Evolutionary conservation across 2,797 vertebrate species (phyloP).

Genomic region (Eospalax fontanierii): DNA sequence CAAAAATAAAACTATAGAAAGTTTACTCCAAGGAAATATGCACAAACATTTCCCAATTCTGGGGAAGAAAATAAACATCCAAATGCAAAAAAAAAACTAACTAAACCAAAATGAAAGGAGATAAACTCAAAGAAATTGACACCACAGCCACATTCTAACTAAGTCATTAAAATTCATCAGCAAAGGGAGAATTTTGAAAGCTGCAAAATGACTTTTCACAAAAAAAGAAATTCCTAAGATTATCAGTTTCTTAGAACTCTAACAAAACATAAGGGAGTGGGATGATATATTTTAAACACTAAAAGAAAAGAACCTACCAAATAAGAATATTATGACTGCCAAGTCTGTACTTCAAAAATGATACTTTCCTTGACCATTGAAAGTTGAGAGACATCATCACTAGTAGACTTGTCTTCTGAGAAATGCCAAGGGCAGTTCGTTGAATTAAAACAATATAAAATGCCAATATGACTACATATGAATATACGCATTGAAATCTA

Average conservation of each 20-base stretch:
- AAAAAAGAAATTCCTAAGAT: background rate
- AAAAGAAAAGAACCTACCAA: background rate
- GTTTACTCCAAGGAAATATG: background rate
- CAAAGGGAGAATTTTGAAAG: background rate
- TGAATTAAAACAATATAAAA: background rate
- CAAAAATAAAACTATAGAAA: background rate
- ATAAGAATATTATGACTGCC: constrained; percentile 4
- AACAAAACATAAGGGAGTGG: constrained; percentile 1
- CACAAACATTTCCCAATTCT: background rate
- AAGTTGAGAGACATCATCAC: background rate
- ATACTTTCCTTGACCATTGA: background rate
- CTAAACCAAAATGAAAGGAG: background rate
- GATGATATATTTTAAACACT: background rate
- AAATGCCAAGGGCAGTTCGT: background rate
- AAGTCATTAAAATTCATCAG: background rate
- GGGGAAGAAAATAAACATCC: background rate
- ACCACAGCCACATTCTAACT: background rate
- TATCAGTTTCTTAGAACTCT: constrained; percentile 16
- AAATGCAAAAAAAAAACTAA: background rate
- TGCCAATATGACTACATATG: background rate
- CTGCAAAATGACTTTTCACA: constrained; percentile 15
- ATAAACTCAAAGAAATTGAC: background rate
- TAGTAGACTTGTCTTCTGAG: background rate
- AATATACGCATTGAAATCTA: background rate
- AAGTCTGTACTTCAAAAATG: background rate